Conservation (phyloP, 2,797 vertebrate species). For the Gymnopithys bicolor region DNA sequence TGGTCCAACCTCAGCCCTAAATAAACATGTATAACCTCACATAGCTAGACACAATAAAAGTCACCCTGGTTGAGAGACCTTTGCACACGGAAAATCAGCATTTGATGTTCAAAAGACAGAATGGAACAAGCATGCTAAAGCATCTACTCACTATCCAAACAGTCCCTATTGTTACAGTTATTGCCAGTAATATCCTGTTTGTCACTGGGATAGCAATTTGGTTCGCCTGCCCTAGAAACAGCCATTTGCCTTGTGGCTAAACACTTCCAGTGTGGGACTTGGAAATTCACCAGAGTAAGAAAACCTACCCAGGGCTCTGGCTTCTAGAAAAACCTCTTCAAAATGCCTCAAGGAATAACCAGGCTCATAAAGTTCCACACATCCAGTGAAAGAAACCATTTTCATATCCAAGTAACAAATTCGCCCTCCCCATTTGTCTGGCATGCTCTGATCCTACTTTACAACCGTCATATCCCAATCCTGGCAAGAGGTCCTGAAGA, state of each 20-base stretch:
- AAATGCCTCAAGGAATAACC: conserved; percentile 12
- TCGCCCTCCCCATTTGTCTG: neutral
- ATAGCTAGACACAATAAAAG: conserved; percentile 28
- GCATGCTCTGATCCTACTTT: neutral
- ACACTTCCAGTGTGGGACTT: neutral
- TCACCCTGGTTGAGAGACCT: conserved; percentile 21
- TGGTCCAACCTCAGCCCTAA: neutral
- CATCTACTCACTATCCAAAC: conserved; percentile 43
- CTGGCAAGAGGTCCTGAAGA: neutral
- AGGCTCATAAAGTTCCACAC: neutral
- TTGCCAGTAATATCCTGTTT: conserved; percentile 63
- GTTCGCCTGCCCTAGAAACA: neutral
- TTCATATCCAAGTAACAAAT: neutral
- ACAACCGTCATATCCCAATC: neutral
- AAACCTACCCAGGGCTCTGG: neutral
- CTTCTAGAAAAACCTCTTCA: neutral
- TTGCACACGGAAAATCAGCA: conserved; percentile 5
- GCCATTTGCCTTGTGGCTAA: neutral
- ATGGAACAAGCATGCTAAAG: conserved; percentile 11
- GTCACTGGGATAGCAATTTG: neutral
- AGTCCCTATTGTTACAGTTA: conserved; percentile 52
- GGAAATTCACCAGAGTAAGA: conserved; percentile 10
- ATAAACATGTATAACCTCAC: conserved; percentile 29
- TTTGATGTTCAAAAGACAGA: conserved; percentile 6
- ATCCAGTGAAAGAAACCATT: neutral